phyloP scores from a whole-genome alignment of 30 jellyfish, hydroid and myxozoan species.

The Cassiopea andromeda region DNA sequence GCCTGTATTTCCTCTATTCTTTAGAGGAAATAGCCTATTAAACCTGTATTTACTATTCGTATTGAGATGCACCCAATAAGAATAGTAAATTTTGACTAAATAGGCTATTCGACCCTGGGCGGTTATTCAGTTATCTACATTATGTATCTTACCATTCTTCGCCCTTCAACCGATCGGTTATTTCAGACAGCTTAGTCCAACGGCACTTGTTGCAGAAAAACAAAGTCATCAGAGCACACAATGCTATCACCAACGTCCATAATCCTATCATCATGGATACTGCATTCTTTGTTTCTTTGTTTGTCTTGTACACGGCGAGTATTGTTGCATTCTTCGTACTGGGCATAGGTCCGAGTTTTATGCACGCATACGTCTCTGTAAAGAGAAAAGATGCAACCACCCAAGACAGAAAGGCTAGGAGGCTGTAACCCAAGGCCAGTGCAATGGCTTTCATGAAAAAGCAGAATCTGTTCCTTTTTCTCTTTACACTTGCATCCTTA shows the following conservation, averaged over 20 bases:
- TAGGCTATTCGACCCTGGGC: no score
- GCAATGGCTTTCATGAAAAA: background rate
- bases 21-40: no score
- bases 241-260: background rate
- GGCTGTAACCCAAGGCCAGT: background rate
- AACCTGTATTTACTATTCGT: no score
- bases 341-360: slow-evolving; percentile 30
- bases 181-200: slow-evolving; percentile 22
- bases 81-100: no score
- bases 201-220: background rate
- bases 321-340: background rate
- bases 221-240: background rate
- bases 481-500: slow-evolving; percentile 10
- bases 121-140: no score
- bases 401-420: slow-evolving; percentile 29
- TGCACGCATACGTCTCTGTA: slow-evolving; percentile 44
- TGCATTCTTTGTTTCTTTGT: background rate
- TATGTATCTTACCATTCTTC: background rate
- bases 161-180: background rate
- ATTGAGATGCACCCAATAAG: no score
- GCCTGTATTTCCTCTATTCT: no score
- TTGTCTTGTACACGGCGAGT: slow-evolving; percentile 6
- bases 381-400: slow-evolving; percentile 5
- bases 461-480: no score
- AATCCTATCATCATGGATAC: background rate